Base-by-base conservation (phyloP, 2,888 invertebrate genomes). In the Phlogophora meticulosa region DNA sequence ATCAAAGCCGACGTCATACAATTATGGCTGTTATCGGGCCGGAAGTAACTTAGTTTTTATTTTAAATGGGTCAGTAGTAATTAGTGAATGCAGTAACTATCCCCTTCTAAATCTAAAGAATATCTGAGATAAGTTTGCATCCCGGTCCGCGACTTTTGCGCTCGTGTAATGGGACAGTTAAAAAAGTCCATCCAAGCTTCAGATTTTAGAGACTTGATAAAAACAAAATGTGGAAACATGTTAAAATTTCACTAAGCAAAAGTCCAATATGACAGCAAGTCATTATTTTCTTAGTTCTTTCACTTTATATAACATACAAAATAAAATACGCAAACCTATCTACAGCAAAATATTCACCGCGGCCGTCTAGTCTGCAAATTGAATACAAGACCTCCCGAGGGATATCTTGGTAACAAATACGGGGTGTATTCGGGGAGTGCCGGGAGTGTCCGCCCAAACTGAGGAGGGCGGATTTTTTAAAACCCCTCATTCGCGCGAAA, bases 381-480 rank as follows among this genome's bases (percentile, higher is more conserved):
- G 73, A 80, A 83, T 78, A 74, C 72, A 67, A 76, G 63, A 59
- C 48, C 66, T 60, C 76, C 64, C 72, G 58, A 53, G 83, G 78
- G 78, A 80, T 80, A 80, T 86, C 86, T 85, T 85, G 73, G 84
- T 81, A 84, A 88, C 85, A 85, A 86, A 85, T 83, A 77, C 77
- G 82, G 81, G 77, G 83, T 76, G 74, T 70, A 76, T 83, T 85
- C 72, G 82, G 83, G 87, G 87, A 83, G 80, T 83, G 85, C 80
- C 76, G 72, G 69, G 85, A 85, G 85, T 84, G 81, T 28, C 83
- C 85, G 84, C 86, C 87, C 86, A 80, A 83, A 83, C 77, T 81
- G 77, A 76, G 72, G 81, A 86, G 81, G 82, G 84, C 80, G 82
- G 78, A 76, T 84, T 80, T 83, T 80, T 83, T 10, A 58, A 72